These are phyloP conservation scores for Eciton burchellii DNA, from an alignment of 1,140 invertebrate genomes.

Conservation along the genomic window DNA sequence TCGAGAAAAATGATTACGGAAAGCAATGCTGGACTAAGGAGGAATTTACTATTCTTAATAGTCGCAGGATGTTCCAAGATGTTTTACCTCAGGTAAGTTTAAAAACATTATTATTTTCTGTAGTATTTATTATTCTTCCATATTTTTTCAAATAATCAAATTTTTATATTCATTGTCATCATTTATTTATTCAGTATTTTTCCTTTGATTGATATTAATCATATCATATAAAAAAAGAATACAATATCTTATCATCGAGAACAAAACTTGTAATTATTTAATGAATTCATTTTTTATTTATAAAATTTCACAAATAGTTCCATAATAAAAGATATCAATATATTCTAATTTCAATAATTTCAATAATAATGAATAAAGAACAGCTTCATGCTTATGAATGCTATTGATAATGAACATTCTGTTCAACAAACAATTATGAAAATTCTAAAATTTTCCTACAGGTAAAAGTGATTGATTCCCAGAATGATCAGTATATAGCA, in stretches of 20 bases:
- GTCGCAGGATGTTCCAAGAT: constrained; percentile 79
- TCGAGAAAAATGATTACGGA: constrained; percentile 73
- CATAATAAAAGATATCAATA: no score
- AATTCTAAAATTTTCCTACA: constrained; percentile 47
- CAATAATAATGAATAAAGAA: neutral
- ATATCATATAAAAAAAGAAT: neutral
- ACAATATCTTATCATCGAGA: neutral
- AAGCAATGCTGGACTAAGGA: constrained; percentile 79
- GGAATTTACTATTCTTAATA: constrained; percentile 76
- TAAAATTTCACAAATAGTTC: no score
- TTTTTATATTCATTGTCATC: no score
- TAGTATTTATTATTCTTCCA: no score
- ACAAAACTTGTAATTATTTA: no score
- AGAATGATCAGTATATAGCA: constrained; percentile 78
- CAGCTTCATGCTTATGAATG: neutral
- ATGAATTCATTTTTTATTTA: no score
- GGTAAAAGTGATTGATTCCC: constrained; percentile 73
- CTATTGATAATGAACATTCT: constrained; percentile 4
- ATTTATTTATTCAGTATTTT: no score
- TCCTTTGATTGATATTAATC: no score
- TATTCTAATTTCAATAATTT: neutral
- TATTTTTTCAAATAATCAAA: no score
- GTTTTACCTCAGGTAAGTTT: constrained; percentile 77
- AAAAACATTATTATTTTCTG: neutral
- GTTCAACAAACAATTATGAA: neutral